These are phyloP conservation scores for Erpornis zantholeuca DNA, from an alignment of 2,113 vertebrate genomes.

Conservation along the genomic window DNA sequence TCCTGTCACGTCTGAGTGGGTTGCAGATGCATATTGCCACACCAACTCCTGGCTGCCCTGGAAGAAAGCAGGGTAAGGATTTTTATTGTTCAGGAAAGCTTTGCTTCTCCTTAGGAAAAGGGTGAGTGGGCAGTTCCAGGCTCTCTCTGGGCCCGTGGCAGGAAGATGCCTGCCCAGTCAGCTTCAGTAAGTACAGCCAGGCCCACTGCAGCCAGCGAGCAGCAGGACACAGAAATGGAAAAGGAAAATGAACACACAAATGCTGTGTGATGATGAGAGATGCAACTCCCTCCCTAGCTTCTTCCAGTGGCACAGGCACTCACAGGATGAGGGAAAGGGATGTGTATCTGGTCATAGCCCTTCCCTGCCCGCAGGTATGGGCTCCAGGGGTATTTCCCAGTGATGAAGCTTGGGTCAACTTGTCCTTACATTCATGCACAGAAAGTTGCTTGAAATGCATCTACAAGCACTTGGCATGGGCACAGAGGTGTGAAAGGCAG, in stretches of 20 bases:
- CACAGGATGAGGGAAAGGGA: background rate
- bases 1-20: background rate
- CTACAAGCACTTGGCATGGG: background rate
- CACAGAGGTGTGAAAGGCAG: background rate
- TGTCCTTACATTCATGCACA: background rate
- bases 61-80: background rate
- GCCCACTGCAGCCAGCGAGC: background rate
- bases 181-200: background rate
- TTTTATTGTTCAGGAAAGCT: background rate
- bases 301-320: background rate
- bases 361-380: background rate
- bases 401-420: background rate
- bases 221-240: background rate
- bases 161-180: background rate
- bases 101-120: background rate
- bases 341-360: background rate
- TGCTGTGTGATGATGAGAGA: rapidly evolving
- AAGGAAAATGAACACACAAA: background rate
- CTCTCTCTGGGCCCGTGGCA: background rate
- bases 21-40: background rate
- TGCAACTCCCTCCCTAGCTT: background rate
- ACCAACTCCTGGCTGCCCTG: background rate
- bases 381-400: background rate
- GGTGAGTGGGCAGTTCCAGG: background rate
- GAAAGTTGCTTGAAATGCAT: background rate